Evolutionary conservation across 2,888 invertebrate genomes (phyloP), one percentile per base, ranked within the genome.

Genomic region (Aspidiotus destructor): DNA sequence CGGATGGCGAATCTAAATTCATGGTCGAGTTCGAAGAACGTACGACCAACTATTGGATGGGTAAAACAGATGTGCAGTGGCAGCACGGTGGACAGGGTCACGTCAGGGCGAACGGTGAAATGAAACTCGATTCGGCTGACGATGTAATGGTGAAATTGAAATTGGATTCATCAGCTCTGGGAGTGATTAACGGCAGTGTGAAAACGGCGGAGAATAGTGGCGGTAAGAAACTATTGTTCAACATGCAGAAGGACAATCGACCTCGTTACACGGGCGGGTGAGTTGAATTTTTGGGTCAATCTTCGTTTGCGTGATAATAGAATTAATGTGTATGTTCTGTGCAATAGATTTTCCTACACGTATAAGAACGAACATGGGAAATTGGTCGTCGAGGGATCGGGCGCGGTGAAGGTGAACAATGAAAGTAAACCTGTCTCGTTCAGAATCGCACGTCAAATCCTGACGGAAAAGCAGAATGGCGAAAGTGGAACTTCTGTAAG

Each of bases 301-400:
- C 2, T 28, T 28, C 5, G 28, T 28, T 28, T 28, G 28, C 28
- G 28, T 3, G 28, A 5, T 28, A 28, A 28, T 28, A 28, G 5
- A 28, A 28, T 28, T 3, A 28, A 28, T 1, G 1, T 28, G 28
- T 28, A 28, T 28, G 5, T 28, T 28, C 5, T 28, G 28, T 28
- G 28, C 28, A 28, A 13, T 58, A 69, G 69, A 15, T 42, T 62
- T 16, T 44, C 62, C 7, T 69, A 69, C 16, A 44, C 44, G 10
- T 62, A 62, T 11, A 62, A 86, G 72, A 84, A 85, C 70, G 87
- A 88, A 75, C 85, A 83, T 44, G 83, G 84, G 13, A 88, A 88
- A 75, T 81, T 82, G 64, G 85, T 86, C 68, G 80, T 89, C 8
- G 89, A 90, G 75, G 90, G 89, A 0, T 85, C 84, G 8, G 90